Percentiles rank a stretch among this genome's conserved stretches.
phyloP scores from a whole-genome alignment of 1,140 invertebrate species.

The Drosophila fuyamai region DNA sequence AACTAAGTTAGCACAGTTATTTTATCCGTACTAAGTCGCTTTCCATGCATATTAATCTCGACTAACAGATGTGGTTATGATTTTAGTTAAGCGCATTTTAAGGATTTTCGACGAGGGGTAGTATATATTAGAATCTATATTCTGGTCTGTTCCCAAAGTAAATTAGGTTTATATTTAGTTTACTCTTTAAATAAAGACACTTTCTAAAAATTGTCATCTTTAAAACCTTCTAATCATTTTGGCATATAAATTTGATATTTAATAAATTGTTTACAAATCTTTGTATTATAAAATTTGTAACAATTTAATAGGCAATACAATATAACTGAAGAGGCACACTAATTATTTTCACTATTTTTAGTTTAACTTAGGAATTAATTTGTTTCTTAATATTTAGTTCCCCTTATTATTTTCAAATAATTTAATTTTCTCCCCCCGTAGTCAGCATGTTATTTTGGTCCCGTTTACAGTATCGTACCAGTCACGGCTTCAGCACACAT shows the following conservation, averaged over 20 bases:
- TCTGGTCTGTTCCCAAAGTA: neutral
- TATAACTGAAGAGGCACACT: too few species aligned
- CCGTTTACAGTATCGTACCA: constrained; percentile 7
- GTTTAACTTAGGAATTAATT: neutral
- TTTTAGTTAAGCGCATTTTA: neutral
- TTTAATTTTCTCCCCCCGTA: constrained; percentile 11
- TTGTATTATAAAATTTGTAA: too few species aligned
- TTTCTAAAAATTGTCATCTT: neutral
- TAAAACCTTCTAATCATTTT: too few species aligned
- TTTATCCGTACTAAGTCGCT: constrained; percentile 30
- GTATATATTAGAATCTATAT: neutral
- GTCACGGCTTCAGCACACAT: constrained; percentile 29
- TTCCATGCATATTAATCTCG: constrained; percentile 21
- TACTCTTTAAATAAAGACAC: neutral
- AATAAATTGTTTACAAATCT: too few species aligned
- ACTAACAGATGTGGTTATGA: constrained; percentile 25
- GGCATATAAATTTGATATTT: too few species aligned
- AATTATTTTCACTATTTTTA: neutral
- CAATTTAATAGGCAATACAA: too few species aligned
- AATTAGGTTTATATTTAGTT: neutral
- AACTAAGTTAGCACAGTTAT: neutral
- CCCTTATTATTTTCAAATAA: neutral
- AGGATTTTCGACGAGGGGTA: neutral
- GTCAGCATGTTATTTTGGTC: constrained; percentile 28
- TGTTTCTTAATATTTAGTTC: neutral